phyloP scores from a whole-genome alignment of 2,888 invertebrate genomes.

The Lithophane semibrunnea region DNA sequence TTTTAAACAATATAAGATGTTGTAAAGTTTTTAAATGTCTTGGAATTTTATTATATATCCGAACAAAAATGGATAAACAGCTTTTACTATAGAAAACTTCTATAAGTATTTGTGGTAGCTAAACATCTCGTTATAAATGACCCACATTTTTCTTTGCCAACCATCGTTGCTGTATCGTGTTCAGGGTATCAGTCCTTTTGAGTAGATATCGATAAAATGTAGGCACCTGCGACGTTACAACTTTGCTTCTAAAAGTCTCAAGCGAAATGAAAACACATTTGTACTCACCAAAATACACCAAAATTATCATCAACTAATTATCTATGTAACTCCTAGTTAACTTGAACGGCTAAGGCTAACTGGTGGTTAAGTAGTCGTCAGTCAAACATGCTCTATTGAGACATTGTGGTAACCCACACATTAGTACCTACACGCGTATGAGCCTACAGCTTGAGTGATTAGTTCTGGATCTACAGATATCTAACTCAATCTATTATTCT shows the following conservation, averaged over 20 bases:
- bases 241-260: not conserved
- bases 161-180: not conserved
- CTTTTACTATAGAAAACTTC: not conserved
- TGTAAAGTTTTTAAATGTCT: no score
- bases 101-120: not conserved
- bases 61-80: no score
- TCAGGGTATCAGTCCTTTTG: not conserved
- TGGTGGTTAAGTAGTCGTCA: not conserved
- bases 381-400: slow-evolving; percentile 19
- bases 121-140: not conserved
- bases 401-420: slow-evolving; percentile 27
- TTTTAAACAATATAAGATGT: no score
- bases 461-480: not conserved
- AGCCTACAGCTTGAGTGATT: slow-evolving; percentile 2
- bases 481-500: not conserved
- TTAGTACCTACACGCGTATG: not conserved
- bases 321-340: not conserved
- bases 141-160: not conserved
- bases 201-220: not conserved
- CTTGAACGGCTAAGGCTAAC: not conserved
- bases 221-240: not conserved
- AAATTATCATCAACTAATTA: not conserved
- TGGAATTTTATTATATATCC: no score
- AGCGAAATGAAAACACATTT: not conserved
- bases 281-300: not conserved